These are phyloP conservation scores for Epistrophe grossulariae DNA, from an alignment of 2,888 invertebrate genomes.

Conservation along the genomic window DNA sequence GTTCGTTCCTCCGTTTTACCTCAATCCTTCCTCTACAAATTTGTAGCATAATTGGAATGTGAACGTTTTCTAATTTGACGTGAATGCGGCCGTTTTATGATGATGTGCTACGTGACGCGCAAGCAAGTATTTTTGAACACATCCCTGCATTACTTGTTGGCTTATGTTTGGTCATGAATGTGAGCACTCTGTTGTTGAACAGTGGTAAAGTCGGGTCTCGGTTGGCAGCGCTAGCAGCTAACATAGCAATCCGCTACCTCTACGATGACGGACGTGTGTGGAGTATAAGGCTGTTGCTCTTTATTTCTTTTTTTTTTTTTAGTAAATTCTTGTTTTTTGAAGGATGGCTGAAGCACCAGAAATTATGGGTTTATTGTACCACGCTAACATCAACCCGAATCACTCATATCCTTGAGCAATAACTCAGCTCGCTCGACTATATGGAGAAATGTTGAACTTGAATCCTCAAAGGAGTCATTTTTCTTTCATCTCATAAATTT, in stretches of 20 bases:
- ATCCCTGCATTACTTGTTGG: slow-evolving; percentile 27
- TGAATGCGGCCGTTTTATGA: slow-evolving; percentile 66
- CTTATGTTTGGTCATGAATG: background rate
- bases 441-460: slow-evolving; percentile 57
- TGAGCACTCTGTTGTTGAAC: slow-evolving; percentile 17
- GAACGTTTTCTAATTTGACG: slow-evolving; percentile 72
- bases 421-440: slow-evolving; percentile 37
- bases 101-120: slow-evolving; percentile 61
- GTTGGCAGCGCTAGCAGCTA: slow-evolving; percentile 17
- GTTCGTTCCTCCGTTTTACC: background rate
- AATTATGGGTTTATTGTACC: slow-evolving; percentile 40
- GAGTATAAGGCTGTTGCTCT: slow-evolving; percentile 40
- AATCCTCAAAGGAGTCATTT: slow-evolving; percentile 68
- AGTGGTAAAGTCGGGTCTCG: slow-evolving; percentile 17
- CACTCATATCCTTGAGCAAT: slow-evolving; percentile 49
- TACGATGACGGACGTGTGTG: slow-evolving; percentile 7
- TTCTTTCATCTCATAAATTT: slow-evolving; percentile 65
- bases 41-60: slow-evolving; percentile 69
- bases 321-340: slow-evolving; percentile 4
- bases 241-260: background rate
- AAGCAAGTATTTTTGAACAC: slow-evolving; percentile 43
- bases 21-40: slow-evolving; percentile 54
- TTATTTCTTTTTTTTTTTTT: slow-evolving; percentile 16
- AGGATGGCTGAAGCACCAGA: slow-evolving; percentile 1
- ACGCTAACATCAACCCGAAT: slow-evolving; percentile 29